A percentile compares a stretch with the other conserved stretches of the same genome.
These are phyloP conservation scores for Mactromeris polynyma DNA, from an alignment of 2,888 invertebrate species.

Conservation along the genomic window DNA sequence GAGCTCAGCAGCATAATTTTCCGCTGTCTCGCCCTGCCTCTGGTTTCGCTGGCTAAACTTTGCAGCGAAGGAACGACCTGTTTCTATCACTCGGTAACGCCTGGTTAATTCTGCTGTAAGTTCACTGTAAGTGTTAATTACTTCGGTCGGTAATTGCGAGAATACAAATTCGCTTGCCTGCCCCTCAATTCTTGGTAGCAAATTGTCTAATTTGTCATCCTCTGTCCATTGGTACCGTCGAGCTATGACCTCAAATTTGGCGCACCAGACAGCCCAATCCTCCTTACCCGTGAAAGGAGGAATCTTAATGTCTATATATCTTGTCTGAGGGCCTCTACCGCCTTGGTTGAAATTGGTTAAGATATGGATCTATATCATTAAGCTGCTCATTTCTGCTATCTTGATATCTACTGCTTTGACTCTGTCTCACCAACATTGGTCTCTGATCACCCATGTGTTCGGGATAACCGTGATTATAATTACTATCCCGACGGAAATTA, in stretches of 20 bases:
- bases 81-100: conserved; percentile 44
- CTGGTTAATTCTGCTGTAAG: conserved; percentile 22
- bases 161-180: conserved; percentile 30
- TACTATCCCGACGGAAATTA: too few relatives aligned
- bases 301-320: conserved; percentile 18
- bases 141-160: background rate
- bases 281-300: conserved; percentile 44
- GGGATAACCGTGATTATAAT: too few relatives aligned
- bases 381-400: too few relatives aligned
- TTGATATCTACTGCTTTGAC: too few relatives aligned
- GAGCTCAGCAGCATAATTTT: conserved; percentile 60
- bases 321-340: too few relatives aligned
- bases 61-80: conserved; percentile 33
- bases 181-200: conserved; percentile 35
- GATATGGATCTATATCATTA: too few relatives aligned
- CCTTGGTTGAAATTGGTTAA: too few relatives aligned
- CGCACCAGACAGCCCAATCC: conserved; percentile 40
- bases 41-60: conserved; percentile 51
- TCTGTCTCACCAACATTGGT: too few relatives aligned
- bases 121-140: background rate
- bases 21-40: conserved; percentile 36
- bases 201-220: conserved; percentile 32
- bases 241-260: conserved; percentile 35
- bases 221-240: conserved; percentile 17
- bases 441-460: too few relatives aligned